phyloP scores from a whole-genome alignment of 2,797 vertebrate species.

The Malacoctenus gilli region DNA sequence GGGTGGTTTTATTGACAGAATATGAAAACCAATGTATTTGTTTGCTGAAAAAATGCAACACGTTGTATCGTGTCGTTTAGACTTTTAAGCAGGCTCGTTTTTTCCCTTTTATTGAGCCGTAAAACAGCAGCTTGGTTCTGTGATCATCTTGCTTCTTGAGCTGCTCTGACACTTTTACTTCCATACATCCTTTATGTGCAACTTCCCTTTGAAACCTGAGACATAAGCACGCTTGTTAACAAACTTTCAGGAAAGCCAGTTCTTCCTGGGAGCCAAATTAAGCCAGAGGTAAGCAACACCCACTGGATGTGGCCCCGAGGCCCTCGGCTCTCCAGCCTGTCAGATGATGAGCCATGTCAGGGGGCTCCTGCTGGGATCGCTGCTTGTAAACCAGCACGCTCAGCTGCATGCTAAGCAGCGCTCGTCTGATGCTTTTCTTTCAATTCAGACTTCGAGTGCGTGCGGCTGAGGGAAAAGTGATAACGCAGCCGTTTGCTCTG shows the following conservation, averaged over 20 bases:
- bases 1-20: too few relatives aligned
- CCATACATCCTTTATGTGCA: conserved; percentile 2
- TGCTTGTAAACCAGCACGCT: conserved; percentile 49
- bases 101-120: conserved; percentile 6
- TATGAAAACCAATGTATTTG: too few relatives aligned
- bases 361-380: conserved; percentile 49
- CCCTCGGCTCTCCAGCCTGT: conserved; percentile 32
- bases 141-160: conserved; percentile 4
- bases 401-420: conserved; percentile 54
- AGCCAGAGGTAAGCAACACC: conserved; percentile 34
- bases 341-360: conserved; percentile 50
- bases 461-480: conserved; percentile 25
- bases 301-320: conserved; percentile 30
- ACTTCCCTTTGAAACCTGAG: conserved; percentile 27
- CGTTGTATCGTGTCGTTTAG: too few relatives aligned
- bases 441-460: conserved; percentile 11
- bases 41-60: too few relatives aligned
- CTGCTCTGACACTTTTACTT: conserved; percentile 20
- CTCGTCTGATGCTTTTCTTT: conserved; percentile 35
- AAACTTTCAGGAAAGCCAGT: conserved; percentile 34
- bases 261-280: conserved; percentile 39
- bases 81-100: background rate
- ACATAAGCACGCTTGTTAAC: conserved; percentile 16
- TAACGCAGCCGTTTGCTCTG: conserved; percentile 26
- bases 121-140: conserved; percentile 23